Percentiles rank a stretch among this genome's conserved stretches.
These are phyloP conservation scores for Cepphus grylle DNA, from an alignment of 2,113 vertebrate genomes.

Conservation along the genomic window DNA sequence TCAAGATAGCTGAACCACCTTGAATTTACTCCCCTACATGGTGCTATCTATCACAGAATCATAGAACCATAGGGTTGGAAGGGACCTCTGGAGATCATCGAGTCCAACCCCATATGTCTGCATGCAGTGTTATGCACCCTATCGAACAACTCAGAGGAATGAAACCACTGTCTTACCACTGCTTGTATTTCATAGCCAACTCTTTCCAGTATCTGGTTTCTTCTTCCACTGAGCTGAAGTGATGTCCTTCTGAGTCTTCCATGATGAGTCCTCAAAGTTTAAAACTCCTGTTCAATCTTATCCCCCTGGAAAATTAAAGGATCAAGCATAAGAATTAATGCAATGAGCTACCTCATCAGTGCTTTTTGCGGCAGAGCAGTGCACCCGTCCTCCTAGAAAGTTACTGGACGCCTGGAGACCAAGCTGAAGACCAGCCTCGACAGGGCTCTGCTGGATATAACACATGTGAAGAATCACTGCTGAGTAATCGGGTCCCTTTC, in stretches of 20 bases:
- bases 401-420: not conserved
- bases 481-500: not conserved
- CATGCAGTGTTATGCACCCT: not conserved
- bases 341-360: not conserved
- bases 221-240: constrained; percentile 85
- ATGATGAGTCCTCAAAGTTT: constrained; percentile 64
- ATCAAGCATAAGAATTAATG: not conserved
- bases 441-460: not conserved
- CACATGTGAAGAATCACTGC: not conserved
- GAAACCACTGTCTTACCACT: constrained; percentile 75
- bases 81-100: too few relatives aligned
- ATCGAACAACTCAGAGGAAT: not conserved
- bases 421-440: not conserved
- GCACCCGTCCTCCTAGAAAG: not conserved
- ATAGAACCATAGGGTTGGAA: too few relatives aligned
- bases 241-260: constrained; percentile 75
- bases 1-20: not conserved
- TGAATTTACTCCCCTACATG: not conserved
- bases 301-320: not conserved
- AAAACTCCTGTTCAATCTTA: constrained; percentile 39
- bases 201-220: constrained; percentile 90
- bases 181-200: constrained; percentile 82
- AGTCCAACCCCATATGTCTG: too few relatives aligned
- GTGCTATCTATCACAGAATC: not conserved
- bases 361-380: not conserved